Percentiles rank a stretch among this genome's conserved stretches.
Evolutionary conservation across 1,140 invertebrate species (phyloP).

Genomic region (Pseudomyrmex sp.): DNA sequence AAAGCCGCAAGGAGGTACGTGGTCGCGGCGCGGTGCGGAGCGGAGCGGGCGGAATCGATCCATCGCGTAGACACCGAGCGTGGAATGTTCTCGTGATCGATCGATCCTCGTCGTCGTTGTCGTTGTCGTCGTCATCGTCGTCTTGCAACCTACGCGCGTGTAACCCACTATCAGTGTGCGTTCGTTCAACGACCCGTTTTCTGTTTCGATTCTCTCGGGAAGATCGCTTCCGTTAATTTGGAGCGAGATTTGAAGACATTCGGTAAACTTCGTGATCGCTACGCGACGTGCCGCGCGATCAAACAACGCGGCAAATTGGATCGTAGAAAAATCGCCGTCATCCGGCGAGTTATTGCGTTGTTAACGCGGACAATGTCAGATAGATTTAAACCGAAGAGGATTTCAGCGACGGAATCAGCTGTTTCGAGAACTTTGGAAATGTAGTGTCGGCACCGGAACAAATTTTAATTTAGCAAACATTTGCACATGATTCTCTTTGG

Average conservation of each 20-base stretch:
- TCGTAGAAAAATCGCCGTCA: neutral
- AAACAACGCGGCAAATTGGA: neutral
- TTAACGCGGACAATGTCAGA: neutral
- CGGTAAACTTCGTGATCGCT: neutral
- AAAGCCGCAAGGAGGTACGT: constrained; percentile 65
- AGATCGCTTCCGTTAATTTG: constrained; percentile 20
- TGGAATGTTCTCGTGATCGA: constrained; percentile 52
- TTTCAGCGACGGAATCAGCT: too few species aligned
- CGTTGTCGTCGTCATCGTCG: neutral
- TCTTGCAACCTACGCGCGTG: constrained; percentile 55
- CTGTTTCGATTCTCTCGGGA: neutral
- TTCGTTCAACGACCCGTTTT: constrained; percentile 51
- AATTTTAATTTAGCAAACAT: too few species aligned
- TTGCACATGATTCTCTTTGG: too few species aligned
- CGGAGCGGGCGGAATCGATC: constrained; percentile 60
- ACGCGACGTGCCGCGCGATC: neutral
- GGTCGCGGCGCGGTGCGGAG: constrained; percentile 29
- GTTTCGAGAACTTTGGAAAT: too few species aligned
- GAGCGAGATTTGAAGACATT: neutral
- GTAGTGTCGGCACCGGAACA: too few species aligned
- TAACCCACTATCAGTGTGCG: constrained; percentile 21
- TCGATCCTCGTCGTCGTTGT: constrained; percentile 55
- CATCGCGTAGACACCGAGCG: constrained; percentile 62
- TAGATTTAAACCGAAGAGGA: neutral
- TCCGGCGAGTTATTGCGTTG: neutral